Percentiles rank a stretch among this genome's conserved stretches.
phyloP scores from a whole-genome alignment of 2,113 vertebrate species.

The Trichechus manatus region DNA sequence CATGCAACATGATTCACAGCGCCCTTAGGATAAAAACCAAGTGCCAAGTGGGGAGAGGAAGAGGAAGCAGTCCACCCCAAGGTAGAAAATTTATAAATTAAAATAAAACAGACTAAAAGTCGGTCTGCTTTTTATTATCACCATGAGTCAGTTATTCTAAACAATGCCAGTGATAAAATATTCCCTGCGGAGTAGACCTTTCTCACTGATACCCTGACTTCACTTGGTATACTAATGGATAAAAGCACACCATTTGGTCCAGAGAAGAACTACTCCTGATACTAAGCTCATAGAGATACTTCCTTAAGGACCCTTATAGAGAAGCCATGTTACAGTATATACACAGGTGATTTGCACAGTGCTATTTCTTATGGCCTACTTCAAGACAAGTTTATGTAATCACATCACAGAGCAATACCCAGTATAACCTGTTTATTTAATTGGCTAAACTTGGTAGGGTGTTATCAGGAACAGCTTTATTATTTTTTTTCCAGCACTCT shows the following conservation, averaged over 20 bases:
- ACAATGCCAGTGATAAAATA: background rate
- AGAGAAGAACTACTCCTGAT: background rate
- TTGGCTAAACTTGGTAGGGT: background rate
- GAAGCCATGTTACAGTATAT: background rate
- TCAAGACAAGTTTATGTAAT: background rate
- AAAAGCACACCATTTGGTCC: background rate
- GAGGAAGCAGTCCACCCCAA: too few species aligned
- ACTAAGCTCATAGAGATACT: background rate
- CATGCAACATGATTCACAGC: background rate
- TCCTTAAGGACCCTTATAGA: background rate
- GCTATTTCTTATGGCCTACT: background rate
- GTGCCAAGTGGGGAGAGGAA: background rate
- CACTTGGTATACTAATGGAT: background rate
- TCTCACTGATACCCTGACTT: background rate
- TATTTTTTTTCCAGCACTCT: background rate
- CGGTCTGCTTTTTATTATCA: background rate
- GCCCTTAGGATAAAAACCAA: background rate
- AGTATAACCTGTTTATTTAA: background rate
- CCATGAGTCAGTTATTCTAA: background rate
- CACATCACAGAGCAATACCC: background rate
- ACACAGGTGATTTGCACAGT: background rate
- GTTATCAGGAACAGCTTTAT: background rate
- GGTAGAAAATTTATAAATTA: background rate
- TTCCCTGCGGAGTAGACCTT: background rate
- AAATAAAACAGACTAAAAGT: background rate